Conservation (phyloP, 2,113 vertebrate genomes). For the Calyptommatus sinebrachiatus region DNA sequence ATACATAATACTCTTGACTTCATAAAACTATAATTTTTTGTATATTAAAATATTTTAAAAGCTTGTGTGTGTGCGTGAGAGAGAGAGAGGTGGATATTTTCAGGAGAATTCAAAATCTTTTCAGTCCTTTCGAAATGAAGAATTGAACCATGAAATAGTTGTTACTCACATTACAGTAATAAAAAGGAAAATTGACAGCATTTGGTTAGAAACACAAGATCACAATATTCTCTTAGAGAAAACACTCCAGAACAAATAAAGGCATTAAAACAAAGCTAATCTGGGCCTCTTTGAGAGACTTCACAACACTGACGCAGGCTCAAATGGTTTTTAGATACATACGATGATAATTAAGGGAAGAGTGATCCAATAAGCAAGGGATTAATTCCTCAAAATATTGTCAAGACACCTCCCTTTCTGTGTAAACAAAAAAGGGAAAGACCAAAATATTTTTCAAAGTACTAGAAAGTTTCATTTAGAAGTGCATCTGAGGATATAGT, state of each 20-base stretch:
- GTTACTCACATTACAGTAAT: neutral
- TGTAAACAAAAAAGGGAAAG: neutral
- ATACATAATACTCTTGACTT: no score
- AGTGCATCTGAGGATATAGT: conserved; percentile 7
- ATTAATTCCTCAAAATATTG: conserved; percentile 23
- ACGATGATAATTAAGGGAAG: neutral
- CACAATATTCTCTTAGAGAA: neutral
- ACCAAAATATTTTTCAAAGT: neutral
- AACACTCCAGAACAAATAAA: neutral
- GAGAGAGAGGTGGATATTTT: neutral
- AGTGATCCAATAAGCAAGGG: neutral
- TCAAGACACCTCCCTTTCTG: conserved; percentile 4
- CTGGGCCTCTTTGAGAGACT: neutral
- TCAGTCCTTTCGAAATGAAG: conserved; percentile 2
- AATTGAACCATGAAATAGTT: neutral
- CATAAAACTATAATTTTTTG: no score
- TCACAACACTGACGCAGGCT: conserved; percentile 7
- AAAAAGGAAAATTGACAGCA: neutral
- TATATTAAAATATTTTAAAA: neutral
- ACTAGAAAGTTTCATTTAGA: neutral
- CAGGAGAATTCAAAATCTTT: neutral
- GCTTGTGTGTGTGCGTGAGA: neutral
- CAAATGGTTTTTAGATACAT: neutral
- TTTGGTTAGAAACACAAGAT: neutral
- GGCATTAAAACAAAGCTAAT: conserved; percentile 8